Evolutionary conservation across 2,797 vertebrate species (phyloP).

Genomic region (Lithobates pipiens): DNA sequence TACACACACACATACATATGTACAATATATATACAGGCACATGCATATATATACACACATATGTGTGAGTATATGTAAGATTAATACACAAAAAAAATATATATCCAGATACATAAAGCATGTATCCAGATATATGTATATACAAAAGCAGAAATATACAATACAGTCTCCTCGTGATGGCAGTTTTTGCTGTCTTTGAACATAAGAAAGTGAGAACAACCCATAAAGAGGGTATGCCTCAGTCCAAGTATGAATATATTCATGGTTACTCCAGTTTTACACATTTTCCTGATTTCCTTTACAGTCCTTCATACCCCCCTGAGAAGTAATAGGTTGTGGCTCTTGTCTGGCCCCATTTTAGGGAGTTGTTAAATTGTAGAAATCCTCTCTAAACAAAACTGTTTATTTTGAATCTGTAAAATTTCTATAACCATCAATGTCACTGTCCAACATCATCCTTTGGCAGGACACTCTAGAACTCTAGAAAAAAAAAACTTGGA

Average conservation of each 20-base stretch:
- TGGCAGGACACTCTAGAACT: neutral
- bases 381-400: neutral
- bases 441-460: neutral
- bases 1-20: conserved; percentile 49
- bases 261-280: neutral
- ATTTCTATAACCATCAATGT: too few relatives aligned
- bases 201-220: neutral
- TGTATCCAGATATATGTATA: conserved; percentile 43
- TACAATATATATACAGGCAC: conserved; percentile 46
- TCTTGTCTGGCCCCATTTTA: neutral
- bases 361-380: neutral
- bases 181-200: conserved; percentile 59
- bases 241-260: neutral
- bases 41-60: conserved; percentile 47
- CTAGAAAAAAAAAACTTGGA: too few relatives aligned
- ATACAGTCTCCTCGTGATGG: conserved; percentile 56
- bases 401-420: too few relatives aligned
- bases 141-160: conserved; percentile 42
- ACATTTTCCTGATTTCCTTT: neutral
- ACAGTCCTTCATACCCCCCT: neutral
- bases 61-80: conserved; percentile 37
- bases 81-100: conserved; percentile 46
- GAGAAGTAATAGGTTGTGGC: neutral
- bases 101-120: conserved; percentile 21
- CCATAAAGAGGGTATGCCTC: neutral